These are phyloP conservation scores for Mirounga angustirostris DNA, from an alignment of 2,113 vertebrate genomes.

Conservation along the genomic window DNA sequence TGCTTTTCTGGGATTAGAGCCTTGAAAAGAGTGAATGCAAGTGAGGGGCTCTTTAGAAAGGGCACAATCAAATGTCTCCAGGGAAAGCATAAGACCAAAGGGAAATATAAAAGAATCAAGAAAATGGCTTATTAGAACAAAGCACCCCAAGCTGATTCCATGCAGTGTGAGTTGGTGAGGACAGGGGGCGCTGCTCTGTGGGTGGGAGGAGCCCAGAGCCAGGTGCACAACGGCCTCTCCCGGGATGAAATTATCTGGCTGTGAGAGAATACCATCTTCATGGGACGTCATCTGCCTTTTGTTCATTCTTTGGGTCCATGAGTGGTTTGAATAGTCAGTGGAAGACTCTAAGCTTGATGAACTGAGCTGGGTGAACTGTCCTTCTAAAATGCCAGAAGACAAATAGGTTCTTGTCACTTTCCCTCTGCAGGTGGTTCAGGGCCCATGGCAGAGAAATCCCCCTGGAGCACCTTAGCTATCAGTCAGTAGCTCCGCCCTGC, in stretches of 20 bases:
- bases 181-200: background rate
- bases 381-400: slow-evolving; percentile 8
- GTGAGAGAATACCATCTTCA: background rate
- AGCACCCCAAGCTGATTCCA: background rate
- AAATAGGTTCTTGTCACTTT: background rate
- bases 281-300: slow-evolving; percentile 17
- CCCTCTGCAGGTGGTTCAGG: background rate
- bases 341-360: background rate
- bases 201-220: background rate
- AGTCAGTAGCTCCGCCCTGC: background rate
- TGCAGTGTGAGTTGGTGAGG: background rate
- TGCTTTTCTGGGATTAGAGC: background rate
- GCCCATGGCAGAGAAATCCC: background rate
- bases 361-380: background rate
- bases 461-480: background rate
- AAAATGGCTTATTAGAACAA: background rate
- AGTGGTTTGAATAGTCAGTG: background rate
- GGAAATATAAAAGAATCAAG: background rate
- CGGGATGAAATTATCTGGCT: background rate
- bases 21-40: background rate
- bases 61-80: background rate
- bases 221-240: background rate
- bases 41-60: background rate
- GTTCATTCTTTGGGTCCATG: background rate
- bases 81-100: background rate